Evolutionary conservation across 2,113 vertebrate genomes (phyloP).

Genomic region (Anolis sagrei): DNA sequence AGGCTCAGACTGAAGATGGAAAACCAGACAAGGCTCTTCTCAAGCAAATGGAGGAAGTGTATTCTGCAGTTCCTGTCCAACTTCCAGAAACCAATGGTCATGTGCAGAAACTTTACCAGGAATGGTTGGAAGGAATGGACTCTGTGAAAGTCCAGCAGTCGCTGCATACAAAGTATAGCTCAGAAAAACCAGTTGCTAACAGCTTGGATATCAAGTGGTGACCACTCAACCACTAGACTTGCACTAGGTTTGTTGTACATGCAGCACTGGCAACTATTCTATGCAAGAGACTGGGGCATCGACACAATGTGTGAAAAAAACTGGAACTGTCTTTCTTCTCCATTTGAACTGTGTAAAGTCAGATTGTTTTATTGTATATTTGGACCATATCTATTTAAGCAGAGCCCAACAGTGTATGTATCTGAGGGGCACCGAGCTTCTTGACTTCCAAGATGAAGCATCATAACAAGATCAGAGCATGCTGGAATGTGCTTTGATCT

Average conservation of each 20-base stretch:
- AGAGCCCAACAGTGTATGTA: background rate
- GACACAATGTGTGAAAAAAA: background rate
- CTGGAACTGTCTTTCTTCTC: conserved; percentile 33
- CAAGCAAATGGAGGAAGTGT: conserved; percentile 90
- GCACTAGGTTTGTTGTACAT: conserved; percentile 31
- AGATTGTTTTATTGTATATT: background rate
- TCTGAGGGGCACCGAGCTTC: conserved; percentile 1
- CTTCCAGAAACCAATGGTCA: conserved; percentile 81
- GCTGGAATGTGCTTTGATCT: background rate
- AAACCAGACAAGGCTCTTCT: conserved; percentile 83
- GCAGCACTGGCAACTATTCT: conserved; percentile 45
- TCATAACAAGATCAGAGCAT: background rate
- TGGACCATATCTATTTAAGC: conserved; percentile 29
- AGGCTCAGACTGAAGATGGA: conserved; percentile 78
- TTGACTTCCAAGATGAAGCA: background rate
- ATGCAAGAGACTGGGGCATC: conserved; percentile 53
- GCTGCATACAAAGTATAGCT: conserved; percentile 83
- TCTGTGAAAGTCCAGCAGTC: conserved; percentile 77
- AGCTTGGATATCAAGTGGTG: conserved; percentile 81
- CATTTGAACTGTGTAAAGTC: conserved; percentile 18
- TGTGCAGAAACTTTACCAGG: conserved; percentile 86
- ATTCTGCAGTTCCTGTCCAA: conserved; percentile 81
- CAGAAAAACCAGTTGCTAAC: conserved; percentile 54
- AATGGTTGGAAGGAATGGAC: conserved; percentile 90
- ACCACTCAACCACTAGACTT: conserved; percentile 12